Evolutionary conservation across 2,888 invertebrate genomes (phyloP), one percentile per base, ranked within the genome.

Genomic region (Perithous albicinctus): DNA sequence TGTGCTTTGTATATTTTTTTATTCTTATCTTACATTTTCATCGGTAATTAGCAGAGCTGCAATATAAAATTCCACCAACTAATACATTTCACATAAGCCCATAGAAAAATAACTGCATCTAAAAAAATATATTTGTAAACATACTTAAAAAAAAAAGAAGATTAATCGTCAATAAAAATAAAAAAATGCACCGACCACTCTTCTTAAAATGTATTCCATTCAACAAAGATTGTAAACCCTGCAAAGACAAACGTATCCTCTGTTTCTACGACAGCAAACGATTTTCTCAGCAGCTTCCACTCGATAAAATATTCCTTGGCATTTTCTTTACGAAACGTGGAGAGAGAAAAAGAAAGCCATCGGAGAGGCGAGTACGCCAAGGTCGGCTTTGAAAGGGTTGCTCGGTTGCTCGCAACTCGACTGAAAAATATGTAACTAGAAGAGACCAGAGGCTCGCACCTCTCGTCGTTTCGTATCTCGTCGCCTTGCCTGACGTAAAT

Each of bases 401-500:
- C 54, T 54, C 26, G 26, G 12, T 54, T 54, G 54, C 23, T 54
- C 54, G 59, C 10, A 59, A 32, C 59, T 18, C 59, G 35, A 35
- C 15, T 32, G 29, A 29, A 18, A n/a, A 59, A 32, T 59, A 59
- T 32, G 32, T 32, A 32, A 15, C 59, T 35, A 12, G 3, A 38
- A 20, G 41, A 56, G 18, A n/a, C n/a, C 29, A 29, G 6, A 38
- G 23, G 20, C 38, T 63, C 63, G 20, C n/a, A n/a, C n/a, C n/a
- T n/a, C n/a, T 8, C 15, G 35, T 41, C 41, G 15, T 26, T 41
- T 41, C 54, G 15, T 35, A 15, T 26, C 54, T 41, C 23, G 18
- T 38, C 35, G 15, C 38, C 20, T 63, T 38, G 56, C 32, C 32
- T 29, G 32, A 46, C 63, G 54, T n/a, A 66, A 56, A 67, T 59